Conservation (phyloP, 1,140 invertebrate species). For the Drosophila sp. region DNA sequence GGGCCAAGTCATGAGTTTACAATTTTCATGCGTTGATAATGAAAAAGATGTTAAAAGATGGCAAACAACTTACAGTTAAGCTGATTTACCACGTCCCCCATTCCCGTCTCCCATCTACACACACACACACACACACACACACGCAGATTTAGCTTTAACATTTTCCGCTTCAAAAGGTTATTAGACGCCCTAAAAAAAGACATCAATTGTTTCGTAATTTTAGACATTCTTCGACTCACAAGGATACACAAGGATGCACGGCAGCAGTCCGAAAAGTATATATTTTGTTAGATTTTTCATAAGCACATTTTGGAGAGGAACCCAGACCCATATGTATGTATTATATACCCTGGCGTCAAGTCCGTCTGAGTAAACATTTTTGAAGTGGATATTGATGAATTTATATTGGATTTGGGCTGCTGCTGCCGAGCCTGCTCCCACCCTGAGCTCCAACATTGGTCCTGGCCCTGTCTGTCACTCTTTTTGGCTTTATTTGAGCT, state of each 20-base stretch:
- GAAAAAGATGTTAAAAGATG: conserved; percentile 24
- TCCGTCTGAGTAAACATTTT: conserved; percentile 35
- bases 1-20: conserved; percentile 39
- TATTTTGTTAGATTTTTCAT: conserved; percentile 61
- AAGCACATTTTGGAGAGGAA: conserved; percentile 19
- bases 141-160: conserved; percentile 29
- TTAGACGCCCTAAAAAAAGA: conserved; percentile 54
- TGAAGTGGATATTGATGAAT: conserved; percentile 75
- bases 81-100: conserved; percentile 23
- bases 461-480: conserved; percentile 22
- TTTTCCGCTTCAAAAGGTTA: conserved; percentile 56
- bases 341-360: not conserved
- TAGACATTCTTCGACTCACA: conserved; percentile 51
- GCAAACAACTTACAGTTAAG: conserved; percentile 32
- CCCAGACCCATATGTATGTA: not conserved
- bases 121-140: conserved; percentile 1
- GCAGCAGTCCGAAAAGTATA: conserved; percentile 41
- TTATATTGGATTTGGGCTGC: conserved; percentile 66
- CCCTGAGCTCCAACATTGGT: conserved; percentile 2
- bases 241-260: conserved; percentile 23
- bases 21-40: conserved; percentile 54
- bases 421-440: not conserved
- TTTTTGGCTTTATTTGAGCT: conserved; percentile 46
- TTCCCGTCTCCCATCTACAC: not conserved
- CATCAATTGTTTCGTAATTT: conserved; percentile 75